A percentile compares a stretch with the other conserved stretches of the same genome.
These are phyloP conservation scores for Batillaria attramentaria DNA, from an alignment of 1,140 invertebrate species.

Conservation along the genomic window DNA sequence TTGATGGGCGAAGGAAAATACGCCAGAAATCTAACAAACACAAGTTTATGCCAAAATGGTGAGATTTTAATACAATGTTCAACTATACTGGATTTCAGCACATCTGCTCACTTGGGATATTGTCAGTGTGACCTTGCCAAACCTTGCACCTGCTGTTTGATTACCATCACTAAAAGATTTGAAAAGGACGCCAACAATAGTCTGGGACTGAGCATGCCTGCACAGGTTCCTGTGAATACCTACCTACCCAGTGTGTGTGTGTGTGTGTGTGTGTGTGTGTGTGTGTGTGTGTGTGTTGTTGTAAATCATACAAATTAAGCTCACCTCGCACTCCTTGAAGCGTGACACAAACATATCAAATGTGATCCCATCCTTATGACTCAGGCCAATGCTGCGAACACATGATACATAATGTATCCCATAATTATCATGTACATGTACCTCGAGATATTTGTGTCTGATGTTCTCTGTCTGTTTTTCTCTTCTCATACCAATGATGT, in stretches of 20 bases:
- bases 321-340: constrained; percentile 44
- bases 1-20: too few species aligned
- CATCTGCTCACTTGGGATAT: too few species aligned
- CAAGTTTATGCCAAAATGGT: too few species aligned
- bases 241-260: not conserved
- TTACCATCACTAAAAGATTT: not conserved
- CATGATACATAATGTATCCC: not conserved
- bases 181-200: not conserved
- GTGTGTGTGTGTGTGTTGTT: not conserved
- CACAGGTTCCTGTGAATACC: not conserved
- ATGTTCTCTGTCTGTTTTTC: not conserved
- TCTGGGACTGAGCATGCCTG: too few species aligned
- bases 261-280: too few species aligned
- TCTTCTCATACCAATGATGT: not conserved
- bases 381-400: constrained; percentile 13
- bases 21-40: too few species aligned
- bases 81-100: too few species aligned
- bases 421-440: too few species aligned
- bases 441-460: not conserved
- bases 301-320: not conserved
- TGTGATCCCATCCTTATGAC: constrained; percentile 21
- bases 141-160: not conserved
- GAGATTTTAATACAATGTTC: too few species aligned
- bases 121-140: not conserved
- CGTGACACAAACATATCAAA: constrained; percentile 48